Evolutionary conservation across 2,797 vertebrate genomes (phyloP).

Genomic region (Amblyraja radiata): DNA sequence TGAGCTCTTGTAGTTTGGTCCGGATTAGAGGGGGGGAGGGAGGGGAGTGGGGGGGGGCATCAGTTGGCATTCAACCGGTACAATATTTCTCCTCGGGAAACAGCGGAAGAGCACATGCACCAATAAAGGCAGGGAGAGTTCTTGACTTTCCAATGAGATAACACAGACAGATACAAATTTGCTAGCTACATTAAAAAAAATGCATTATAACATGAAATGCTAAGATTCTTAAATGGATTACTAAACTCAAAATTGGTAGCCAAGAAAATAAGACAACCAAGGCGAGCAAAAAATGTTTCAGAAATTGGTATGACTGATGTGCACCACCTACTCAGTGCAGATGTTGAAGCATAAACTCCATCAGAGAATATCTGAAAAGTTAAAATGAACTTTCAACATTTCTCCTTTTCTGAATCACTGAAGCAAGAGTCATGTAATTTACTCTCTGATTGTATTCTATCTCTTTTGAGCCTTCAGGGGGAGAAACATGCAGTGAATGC

Average conservation of each 20-base stretch:
- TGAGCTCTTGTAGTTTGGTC: too few species aligned
- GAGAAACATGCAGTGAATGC: neutral
- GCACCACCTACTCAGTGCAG: neutral
- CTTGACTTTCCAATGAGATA: neutral
- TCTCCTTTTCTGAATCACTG: slow-evolving; percentile 35
- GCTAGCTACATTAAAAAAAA: neutral
- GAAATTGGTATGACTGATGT: neutral
- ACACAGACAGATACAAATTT: neutral
- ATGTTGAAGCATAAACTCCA: slow-evolving; percentile 1
- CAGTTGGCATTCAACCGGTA: too few species aligned
- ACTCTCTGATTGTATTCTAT: slow-evolving; percentile 22
- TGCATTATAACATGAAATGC: neutral
- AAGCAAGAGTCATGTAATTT: slow-evolving; percentile 37
- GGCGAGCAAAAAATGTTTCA: neutral
- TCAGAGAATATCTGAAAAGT: neutral
- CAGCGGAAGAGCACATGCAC: neutral
- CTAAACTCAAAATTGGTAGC: too few species aligned
- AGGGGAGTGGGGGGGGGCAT: too few species aligned
- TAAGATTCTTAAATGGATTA: too few species aligned
- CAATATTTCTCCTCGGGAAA: neutral
- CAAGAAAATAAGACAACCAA: neutral
- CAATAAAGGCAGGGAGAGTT: neutral
- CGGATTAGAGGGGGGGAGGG: too few species aligned
- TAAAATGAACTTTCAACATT: neutral
- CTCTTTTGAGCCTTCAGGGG: slow-evolving; percentile 34